phyloP scores from a whole-genome alignment of 37 sponge, comb jelly and placozoan genomes.

The Eunapius fragilis region DNA sequence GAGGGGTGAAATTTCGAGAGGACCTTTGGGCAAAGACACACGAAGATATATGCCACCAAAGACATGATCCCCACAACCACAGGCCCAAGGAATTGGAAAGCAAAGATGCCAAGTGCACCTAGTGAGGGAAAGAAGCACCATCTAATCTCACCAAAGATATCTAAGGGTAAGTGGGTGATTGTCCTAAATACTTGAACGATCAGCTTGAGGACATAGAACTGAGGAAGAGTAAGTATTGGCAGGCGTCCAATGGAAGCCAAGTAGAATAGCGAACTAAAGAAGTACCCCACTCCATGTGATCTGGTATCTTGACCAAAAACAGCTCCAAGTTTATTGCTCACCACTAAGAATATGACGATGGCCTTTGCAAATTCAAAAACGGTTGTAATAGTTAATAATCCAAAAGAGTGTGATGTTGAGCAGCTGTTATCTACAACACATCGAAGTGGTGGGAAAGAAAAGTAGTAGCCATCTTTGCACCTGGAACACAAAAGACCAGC shows the following conservation, averaged over 20 bases:
- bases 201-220: not conserved
- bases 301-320: not conserved
- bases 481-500: not conserved
- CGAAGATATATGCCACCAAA: not conserved
- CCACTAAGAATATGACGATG: not conserved
- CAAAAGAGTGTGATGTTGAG: not conserved
- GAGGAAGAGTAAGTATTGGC: not conserved
- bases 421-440: not conserved
- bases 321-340: not conserved
- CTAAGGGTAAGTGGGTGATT: not conserved
- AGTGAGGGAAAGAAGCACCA: slow-evolving; percentile 16
- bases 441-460: not conserved
- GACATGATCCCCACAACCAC: not conserved
- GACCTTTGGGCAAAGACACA: not conserved
- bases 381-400: not conserved
- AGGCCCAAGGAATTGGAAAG: not conserved
- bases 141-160: not conserved
- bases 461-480: slow-evolving; percentile 1
- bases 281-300: slow-evolving; percentile 3
- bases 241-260: slow-evolving; percentile 1
- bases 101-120: not conserved
- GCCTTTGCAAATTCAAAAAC: not conserved
- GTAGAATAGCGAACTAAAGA: slow-evolving; percentile 21
- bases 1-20: not conserved
- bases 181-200: not conserved